These are phyloP conservation scores for Porites rus DNA, from an alignment of 92 coral and sea anemone genomes.

Conservation along the genomic window DNA sequence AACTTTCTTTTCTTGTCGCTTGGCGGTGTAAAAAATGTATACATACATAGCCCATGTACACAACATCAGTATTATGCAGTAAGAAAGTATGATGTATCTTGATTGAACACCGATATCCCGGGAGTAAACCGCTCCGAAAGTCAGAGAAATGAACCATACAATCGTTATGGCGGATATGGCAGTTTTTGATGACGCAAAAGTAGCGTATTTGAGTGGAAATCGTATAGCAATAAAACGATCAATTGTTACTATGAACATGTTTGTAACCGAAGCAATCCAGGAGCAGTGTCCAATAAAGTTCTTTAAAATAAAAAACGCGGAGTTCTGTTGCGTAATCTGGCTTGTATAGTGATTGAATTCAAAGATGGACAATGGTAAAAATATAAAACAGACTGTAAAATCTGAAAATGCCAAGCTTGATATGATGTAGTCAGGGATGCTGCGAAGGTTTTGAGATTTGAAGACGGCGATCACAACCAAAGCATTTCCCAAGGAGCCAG, in stretches of 20 bases:
- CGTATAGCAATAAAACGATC: slow-evolving; percentile 68
- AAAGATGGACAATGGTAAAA: slow-evolving; percentile 49
- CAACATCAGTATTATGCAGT: slow-evolving; percentile 9
- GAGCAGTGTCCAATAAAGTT: slow-evolving; percentile 56
- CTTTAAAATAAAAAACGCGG: not conserved
- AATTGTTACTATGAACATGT: slow-evolving; percentile 72
- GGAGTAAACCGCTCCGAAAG: slow-evolving; percentile 1
- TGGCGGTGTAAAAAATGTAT: slow-evolving; percentile 43
- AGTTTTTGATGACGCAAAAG: slow-evolving; percentile 21
- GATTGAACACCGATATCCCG: not conserved
- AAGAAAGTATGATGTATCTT: not conserved
- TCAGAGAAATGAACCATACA: slow-evolving; percentile 42
- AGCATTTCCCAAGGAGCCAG: slow-evolving; percentile 56
- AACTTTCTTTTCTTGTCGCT: slow-evolving; percentile 45
- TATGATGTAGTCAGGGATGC: slow-evolving; percentile 68
- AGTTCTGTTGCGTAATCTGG: not conserved
- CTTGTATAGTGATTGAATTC: not conserved
- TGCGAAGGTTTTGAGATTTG: slow-evolving; percentile 39
- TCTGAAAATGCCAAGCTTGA: slow-evolving; percentile 77
- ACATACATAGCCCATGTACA: slow-evolving; percentile 48
- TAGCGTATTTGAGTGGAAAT: slow-evolving; percentile 51
- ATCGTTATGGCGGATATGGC: slow-evolving; percentile 28
- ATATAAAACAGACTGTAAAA: slow-evolving; percentile 41
- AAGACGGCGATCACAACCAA: slow-evolving; percentile 49
- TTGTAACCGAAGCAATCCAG: slow-evolving; percentile 60